A percentile compares a stretch with the other conserved stretches of the same genome.
Conservation (phyloP, 2,113 vertebrate species). For the Alouatta palliata region DNA sequence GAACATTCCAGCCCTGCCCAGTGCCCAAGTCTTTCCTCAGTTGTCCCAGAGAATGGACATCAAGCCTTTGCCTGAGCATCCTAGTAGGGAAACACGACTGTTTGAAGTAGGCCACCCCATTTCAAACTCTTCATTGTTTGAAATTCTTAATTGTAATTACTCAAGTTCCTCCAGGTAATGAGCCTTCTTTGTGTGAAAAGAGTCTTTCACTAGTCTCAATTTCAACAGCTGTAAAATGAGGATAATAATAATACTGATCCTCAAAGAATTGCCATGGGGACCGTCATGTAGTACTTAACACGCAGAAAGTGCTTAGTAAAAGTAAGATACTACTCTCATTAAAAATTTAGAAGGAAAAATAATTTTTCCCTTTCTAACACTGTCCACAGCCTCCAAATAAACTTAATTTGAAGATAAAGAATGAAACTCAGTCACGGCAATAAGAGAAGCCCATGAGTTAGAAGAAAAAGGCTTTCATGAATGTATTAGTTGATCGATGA, state of each 20-base stretch:
- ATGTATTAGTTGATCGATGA: background rate
- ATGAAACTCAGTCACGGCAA: background rate
- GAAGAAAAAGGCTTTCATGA: background rate
- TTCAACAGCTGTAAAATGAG: background rate
- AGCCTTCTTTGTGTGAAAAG: background rate
- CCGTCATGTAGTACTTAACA: background rate
- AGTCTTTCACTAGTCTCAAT: background rate
- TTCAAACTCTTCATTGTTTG: background rate
- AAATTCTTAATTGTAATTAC: background rate
- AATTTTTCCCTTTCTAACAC: background rate
- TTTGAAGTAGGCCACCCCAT: background rate
- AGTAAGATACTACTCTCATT: background rate
- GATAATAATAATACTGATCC: background rate
- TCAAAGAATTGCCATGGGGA: background rate
- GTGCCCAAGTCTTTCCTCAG: background rate
- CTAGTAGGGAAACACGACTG: background rate
- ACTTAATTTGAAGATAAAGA: background rate
- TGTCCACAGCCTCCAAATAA: background rate
- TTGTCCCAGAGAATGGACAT: background rate
- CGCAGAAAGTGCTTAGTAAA: background rate
- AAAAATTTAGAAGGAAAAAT: background rate
- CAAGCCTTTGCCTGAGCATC: background rate
- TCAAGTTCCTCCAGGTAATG: background rate
- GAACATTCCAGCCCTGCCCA: background rate
- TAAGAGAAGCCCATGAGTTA: background rate